Conservation (phyloP, 2,888 invertebrate genomes). For the Dicyrtomina minuta region DNA sequence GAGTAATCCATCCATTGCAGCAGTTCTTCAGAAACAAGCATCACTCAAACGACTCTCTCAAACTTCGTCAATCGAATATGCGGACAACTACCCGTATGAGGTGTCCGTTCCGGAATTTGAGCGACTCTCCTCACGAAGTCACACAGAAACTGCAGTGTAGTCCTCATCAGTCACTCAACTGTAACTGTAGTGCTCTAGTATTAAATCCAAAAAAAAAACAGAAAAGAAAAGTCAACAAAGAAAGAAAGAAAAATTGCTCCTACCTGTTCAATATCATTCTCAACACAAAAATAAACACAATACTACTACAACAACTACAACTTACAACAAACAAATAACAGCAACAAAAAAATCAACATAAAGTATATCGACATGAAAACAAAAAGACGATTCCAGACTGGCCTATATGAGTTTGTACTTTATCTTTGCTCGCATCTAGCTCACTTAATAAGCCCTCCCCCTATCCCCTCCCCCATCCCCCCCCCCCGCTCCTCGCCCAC, state of each 20-base stretch:
- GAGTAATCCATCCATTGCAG: slow-evolving; percentile 87
- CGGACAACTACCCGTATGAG: slow-evolving; percentile 82
- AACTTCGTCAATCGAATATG: slow-evolving; percentile 88
- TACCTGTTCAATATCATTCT: slow-evolving; percentile 27
- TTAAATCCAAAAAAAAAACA: no score
- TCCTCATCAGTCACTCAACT: slow-evolving; percentile 28
- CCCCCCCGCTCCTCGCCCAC: neutral
- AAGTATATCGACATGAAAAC: slow-evolving; percentile 2
- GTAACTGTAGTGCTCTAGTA: neutral
- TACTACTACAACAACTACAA: neutral
- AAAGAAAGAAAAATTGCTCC: slow-evolving; percentile 13
- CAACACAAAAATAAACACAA: slow-evolving; percentile 14
- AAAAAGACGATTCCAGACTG: slow-evolving; percentile 26
- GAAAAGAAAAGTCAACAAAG: neutral
- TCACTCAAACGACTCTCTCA: slow-evolving; percentile 90
- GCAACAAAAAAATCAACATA: slow-evolving; percentile 3
- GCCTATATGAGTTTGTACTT: slow-evolving; percentile 27
- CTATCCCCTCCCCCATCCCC: neutral
- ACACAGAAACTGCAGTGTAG: slow-evolving; percentile 92
- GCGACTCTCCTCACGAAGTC: slow-evolving; percentile 87
- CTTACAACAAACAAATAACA: neutral
- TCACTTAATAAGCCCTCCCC: neutral
- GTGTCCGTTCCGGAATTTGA: slow-evolving; percentile 88
- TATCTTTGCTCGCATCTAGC: no score
- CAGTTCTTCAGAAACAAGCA: slow-evolving; percentile 90